Percentiles rank a stretch among this genome's conserved stretches.
phyloP scores from a whole-genome alignment of 2,797 vertebrate genomes.

The Epinephelus awoara region DNA sequence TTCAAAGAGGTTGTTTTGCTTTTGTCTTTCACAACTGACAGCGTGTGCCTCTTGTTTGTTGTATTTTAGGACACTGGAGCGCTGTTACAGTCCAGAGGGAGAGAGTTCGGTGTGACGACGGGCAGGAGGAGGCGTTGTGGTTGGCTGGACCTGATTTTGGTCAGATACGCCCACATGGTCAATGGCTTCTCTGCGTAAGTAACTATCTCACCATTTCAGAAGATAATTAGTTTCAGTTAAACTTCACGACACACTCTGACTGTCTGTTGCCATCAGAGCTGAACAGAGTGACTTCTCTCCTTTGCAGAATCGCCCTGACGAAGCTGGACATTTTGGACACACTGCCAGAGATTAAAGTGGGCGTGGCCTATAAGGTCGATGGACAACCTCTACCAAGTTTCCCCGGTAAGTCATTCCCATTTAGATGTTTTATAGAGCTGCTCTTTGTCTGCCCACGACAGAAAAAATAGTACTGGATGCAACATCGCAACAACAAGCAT shows the following conservation, averaged over 20 bases:
- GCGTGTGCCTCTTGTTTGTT: not conserved
- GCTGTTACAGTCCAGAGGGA: constrained; percentile 84
- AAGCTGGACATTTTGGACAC: constrained; percentile 90
- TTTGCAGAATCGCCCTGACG: constrained; percentile 87
- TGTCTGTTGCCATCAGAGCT: not conserved
- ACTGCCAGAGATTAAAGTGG: constrained; percentile 88
- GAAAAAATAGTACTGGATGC: not conserved
- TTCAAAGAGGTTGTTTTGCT: too few species aligned
- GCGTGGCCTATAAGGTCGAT: constrained; percentile 85
- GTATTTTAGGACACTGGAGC: constrained; percentile 80
- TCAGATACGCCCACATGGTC: constrained; percentile 91
- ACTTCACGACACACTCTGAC: not conserved
- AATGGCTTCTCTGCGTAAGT: constrained; percentile 90
- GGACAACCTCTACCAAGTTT: constrained; percentile 86
- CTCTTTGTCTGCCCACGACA: not conserved
- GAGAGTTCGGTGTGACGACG: constrained; percentile 88
- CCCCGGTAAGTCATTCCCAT: constrained; percentile 73
- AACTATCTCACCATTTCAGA: not conserved
- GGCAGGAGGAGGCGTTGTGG: constrained; percentile 88
- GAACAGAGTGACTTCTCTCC: not conserved
- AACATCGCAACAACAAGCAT: not conserved
- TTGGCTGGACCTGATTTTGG: constrained; percentile 89
- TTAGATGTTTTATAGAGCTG: not conserved
- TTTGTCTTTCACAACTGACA: not conserved
- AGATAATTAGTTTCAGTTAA: not conserved